Conservation (phyloP, 2,888 invertebrate genomes). For the Oscheius sp. region DNA sequence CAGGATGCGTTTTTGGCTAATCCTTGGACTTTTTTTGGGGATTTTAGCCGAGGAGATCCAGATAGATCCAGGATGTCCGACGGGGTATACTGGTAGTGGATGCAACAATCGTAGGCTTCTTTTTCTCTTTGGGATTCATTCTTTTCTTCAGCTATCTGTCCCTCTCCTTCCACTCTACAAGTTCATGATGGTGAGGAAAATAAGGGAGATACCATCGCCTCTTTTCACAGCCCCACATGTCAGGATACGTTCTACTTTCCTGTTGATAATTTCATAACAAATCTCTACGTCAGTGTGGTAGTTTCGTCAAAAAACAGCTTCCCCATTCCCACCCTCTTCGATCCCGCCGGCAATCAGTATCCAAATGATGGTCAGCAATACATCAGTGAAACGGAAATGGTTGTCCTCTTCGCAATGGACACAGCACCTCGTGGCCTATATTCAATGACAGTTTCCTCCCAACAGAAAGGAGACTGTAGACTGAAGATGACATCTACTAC, state of each 20-base stretch:
- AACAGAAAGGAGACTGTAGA: constrained; percentile 36
- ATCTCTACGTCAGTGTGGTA: constrained; percentile 40
- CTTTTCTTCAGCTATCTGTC: constrained; percentile 19
- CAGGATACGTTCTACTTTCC: constrained; percentile 38
- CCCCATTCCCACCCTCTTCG: constrained; percentile 37
- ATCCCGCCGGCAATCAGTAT: constrained; percentile 32
- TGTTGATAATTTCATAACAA: constrained; percentile 39
- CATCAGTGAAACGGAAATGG: not conserved
- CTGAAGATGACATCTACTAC: constrained; percentile 46
- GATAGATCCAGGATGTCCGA: constrained; percentile 38
- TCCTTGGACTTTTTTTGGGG: constrained; percentile 9
- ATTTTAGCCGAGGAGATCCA: not conserved
- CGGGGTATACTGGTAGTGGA: constrained; percentile 45
- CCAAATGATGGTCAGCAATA: not conserved
- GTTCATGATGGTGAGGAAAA: constrained; percentile 24
- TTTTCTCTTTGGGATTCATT: not conserved
- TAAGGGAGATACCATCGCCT: constrained; percentile 24
- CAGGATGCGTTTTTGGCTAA: constrained; percentile 21
- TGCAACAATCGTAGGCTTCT: constrained; percentile 33
- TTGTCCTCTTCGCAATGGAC: constrained; percentile 11
- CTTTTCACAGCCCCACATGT: constrained; percentile 35
- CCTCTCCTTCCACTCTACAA: not conserved
- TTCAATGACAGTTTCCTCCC: constrained; percentile 33
- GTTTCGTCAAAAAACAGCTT: constrained; percentile 28
- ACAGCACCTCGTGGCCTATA: constrained; percentile 35